phyloP scores from a whole-genome alignment of 1,140 invertebrate genomes.

The Stegodyphus dumicola region DNA sequence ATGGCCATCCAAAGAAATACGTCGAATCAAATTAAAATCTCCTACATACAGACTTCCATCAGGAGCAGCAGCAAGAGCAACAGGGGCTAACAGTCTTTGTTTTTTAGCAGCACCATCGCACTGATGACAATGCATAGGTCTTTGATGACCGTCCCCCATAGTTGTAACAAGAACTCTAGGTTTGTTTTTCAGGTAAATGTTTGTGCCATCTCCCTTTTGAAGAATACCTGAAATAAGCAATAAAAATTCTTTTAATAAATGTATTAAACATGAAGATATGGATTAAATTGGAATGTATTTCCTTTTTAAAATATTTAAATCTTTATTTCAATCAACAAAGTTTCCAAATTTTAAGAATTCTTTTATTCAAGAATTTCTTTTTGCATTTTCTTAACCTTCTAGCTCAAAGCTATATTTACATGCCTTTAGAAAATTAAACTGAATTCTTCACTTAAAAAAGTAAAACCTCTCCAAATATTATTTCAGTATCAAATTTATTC shows the following conservation, averaged over 20 bases:
- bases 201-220: slow-evolving; percentile 95
- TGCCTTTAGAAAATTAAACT: too few species aligned
- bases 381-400: too few species aligned
- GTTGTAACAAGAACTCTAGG: slow-evolving; percentile 83
- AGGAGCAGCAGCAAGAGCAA: slow-evolving; percentile 90
- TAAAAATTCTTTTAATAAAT: neutral
- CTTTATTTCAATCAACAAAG: too few species aligned
- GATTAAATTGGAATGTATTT: too few species aligned
- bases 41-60: slow-evolving; percentile 97
- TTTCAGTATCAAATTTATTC: too few species aligned
- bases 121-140: slow-evolving; percentile 78
- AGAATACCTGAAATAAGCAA: slow-evolving; percentile 75
- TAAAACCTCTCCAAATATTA: too few species aligned
- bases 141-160: slow-evolving; percentile 92
- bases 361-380: too few species aligned
- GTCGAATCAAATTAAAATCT: slow-evolving; percentile 94
- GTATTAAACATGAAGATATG: too few species aligned
- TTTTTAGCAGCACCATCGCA: slow-evolving; percentile 89
- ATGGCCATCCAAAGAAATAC: slow-evolving; percentile 90
- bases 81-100: slow-evolving; percentile 87
- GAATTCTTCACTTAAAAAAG: too few species aligned
- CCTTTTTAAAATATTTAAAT: too few species aligned
- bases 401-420: too few species aligned
- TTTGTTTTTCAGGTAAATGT: slow-evolving; percentile 91
- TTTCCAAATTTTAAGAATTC: too few species aligned